Base-by-base conservation (phyloP, 2,888 invertebrate genomes). In the Callyntrura sp. region DNA sequence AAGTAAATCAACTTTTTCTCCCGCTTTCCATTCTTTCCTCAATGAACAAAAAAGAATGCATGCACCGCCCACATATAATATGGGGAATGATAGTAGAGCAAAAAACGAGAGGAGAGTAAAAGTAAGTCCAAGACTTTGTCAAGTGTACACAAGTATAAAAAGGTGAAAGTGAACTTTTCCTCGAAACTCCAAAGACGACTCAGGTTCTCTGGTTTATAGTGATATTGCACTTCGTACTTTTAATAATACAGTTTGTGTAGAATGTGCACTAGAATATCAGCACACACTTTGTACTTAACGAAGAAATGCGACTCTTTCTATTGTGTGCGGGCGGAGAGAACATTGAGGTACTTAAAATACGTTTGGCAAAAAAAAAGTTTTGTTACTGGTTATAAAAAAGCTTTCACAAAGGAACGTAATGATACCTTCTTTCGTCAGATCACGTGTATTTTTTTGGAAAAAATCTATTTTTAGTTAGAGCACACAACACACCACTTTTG, bases 41-140 rank as follows among this genome's bases (percentile, higher is more conserved):
- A 78, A 55, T 78, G 78, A 78, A n/a, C 57, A 17, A 78, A 17
- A 79, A 35, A 28, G 35, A 57, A n/a, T n/a, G 78, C 48, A 78
- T 78, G 23, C 48, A 78, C 55, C 23, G 35, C 57, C n/a, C n/a
- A n/a, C n/a, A n/a, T n/a, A n/a, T n/a, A n/a, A n/a, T n/a, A n/a
- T n/a, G n/a, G n/a, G n/a, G n/a, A n/a, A n/a, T n/a, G n/a, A n/a
- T 35, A 76, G 73, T 76, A 76, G 48, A 79, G 57, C 5, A 57
- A 79, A 79, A 81, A 81, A 62, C 62, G 57, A 60, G 57, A 81
- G 45, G 43, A 62, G 60, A n/a, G n/a, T n/a, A 35, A 82, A 73
- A 82, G 57, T 60, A 73, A 81, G 81, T 81, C 81, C 81, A 88
- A 73, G 88, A 88, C 17, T 51, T 51, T 25, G 51, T 85, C 62